These are phyloP conservation scores for Picus viridis DNA, from an alignment of 2,797 vertebrate species.

Conservation along the genomic window DNA sequence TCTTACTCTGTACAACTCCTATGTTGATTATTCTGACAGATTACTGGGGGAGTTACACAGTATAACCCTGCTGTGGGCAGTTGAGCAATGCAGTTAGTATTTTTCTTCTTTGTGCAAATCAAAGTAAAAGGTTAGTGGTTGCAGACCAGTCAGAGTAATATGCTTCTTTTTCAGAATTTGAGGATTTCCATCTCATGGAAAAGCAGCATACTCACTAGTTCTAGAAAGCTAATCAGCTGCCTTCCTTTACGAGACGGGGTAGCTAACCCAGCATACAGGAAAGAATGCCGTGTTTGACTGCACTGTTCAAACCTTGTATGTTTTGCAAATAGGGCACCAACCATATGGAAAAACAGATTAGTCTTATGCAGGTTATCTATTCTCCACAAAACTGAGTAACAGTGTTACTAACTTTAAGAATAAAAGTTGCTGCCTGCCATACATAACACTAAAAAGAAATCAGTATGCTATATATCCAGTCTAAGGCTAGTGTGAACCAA, in stretches of 20 bases:
- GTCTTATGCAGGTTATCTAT: neutral
- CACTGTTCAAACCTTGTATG: neutral
- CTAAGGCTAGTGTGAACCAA: neutral
- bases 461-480: neutral
- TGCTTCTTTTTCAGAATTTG: neutral
- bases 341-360: constrained; percentile 1
- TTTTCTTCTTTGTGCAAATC: neutral
- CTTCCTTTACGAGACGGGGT: neutral
- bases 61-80: neutral
- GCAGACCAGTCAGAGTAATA: neutral
- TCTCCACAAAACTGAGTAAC: neutral
- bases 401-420: neutral
- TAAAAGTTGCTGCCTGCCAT: neutral
- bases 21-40: neutral
- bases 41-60: neutral
- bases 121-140: neutral
- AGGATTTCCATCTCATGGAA: neutral
- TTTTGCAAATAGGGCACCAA: constrained; percentile 17
- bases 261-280: neutral
- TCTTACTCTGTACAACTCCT: neutral
- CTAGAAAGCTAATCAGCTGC: neutral
- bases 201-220: neutral
- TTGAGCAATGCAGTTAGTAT: neutral
- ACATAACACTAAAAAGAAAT: neutral
- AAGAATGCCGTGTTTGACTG: neutral